phyloP scores from a whole-genome alignment of 2,888 invertebrate genomes.

The Nymphalis c-album region DNA sequence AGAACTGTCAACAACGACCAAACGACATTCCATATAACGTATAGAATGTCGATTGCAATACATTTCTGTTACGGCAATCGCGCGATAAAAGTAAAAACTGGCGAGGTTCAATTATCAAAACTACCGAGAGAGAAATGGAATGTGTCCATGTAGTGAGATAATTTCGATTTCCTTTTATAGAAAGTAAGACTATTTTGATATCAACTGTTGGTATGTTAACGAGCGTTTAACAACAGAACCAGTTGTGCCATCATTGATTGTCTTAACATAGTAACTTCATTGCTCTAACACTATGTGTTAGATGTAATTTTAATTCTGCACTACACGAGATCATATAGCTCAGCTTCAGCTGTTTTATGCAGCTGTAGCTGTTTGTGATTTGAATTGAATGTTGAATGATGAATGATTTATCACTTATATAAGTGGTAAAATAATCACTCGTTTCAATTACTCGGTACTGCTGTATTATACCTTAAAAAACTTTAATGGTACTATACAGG shows the following conservation, averaged over 20 bases:
- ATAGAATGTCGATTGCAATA: conserved; percentile 58
- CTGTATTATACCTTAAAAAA: too few relatives aligned
- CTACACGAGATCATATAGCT: too few relatives aligned
- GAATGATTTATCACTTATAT: too few relatives aligned
- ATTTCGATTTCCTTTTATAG: conserved; percentile 81
- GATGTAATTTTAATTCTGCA: too few relatives aligned
- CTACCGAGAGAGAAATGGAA: conserved; percentile 76
- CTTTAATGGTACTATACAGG: too few relatives aligned
- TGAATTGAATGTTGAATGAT: too few relatives aligned
- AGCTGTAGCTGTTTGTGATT: too few relatives aligned
- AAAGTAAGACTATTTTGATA: conserved; percentile 76
- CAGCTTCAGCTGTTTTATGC: too few relatives aligned
- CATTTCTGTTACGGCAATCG: conserved; percentile 47
- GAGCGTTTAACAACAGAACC: conserved; percentile 55
- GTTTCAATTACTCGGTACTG: too few relatives aligned
- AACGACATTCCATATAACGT: conserved; percentile 42
- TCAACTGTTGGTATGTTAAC: conserved; percentile 58
- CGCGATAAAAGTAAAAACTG: conserved; percentile 66
- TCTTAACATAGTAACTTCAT: conserved; percentile 21
- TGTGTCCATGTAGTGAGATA: conserved; percentile 69
- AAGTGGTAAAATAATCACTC: too few relatives aligned
- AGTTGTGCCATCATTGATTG: conserved; percentile 47
- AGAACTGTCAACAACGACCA: conserved; percentile 17
- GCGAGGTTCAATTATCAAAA: conserved; percentile 71
- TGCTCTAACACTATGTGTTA: too few relatives aligned